phyloP scores from a whole-genome alignment of 2,888 invertebrate species.

The Stenichneumon culpator region DNA sequence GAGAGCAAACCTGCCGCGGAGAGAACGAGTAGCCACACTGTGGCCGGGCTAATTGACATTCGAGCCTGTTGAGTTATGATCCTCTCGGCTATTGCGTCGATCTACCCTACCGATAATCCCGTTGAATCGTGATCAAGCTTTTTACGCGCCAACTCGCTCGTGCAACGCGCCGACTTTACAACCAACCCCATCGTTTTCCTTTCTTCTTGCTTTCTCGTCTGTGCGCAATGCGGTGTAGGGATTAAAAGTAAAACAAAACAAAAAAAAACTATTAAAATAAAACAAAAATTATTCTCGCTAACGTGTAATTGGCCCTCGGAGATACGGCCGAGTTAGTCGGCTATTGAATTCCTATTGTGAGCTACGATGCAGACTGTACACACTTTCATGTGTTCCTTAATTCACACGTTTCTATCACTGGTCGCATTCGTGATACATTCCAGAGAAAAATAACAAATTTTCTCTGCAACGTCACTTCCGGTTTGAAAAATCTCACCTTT shows the following conservation, averaged over 20 bases:
- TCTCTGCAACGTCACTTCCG: too few species aligned
- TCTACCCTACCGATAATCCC: constrained; percentile 72
- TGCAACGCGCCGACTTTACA: constrained; percentile 38
- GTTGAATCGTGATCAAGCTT: constrained; percentile 73
- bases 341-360: constrained; percentile 69
- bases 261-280: too few species aligned
- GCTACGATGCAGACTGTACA: constrained; percentile 54
- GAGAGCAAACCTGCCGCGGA: constrained; percentile 62
- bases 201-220: constrained; percentile 34
- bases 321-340: constrained; percentile 27
- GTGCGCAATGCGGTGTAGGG: not conserved
- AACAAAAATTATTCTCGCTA: constrained; percentile 30
- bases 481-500: too few species aligned
- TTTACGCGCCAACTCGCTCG: constrained; percentile 64
- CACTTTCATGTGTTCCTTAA: constrained; percentile 5
- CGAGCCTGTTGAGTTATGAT: constrained; percentile 75
- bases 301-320: constrained; percentile 68
- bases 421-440: too few species aligned
- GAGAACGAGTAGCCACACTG: constrained; percentile 62
- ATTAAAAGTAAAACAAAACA: not conserved
- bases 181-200: constrained; percentile 1
- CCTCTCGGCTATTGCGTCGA: constrained; percentile 70
- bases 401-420: too few species aligned
- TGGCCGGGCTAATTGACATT: constrained; percentile 75
- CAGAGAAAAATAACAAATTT: too few species aligned